phyloP scores from a whole-genome alignment of 2,797 vertebrate species.

The Myotis pilosus region DNA sequence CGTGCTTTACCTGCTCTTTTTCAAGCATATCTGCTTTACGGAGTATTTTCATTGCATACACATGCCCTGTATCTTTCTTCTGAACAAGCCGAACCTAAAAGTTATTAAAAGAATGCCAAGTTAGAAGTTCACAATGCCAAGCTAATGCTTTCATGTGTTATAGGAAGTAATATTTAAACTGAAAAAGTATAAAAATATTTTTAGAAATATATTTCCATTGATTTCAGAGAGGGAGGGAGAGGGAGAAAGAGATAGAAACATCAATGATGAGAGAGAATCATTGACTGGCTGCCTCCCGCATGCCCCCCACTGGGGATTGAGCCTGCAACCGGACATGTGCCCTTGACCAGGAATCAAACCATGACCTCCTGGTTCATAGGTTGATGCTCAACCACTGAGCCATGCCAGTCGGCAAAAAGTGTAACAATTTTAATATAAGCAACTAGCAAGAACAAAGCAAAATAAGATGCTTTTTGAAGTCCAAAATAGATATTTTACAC shows the following conservation, averaged over 20 bases:
- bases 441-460: slow-evolving; percentile 40
- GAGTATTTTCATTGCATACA: slow-evolving; percentile 99
- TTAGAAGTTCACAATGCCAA: slow-evolving; percentile 34
- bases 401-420: not conserved
- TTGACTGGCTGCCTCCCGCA: no score
- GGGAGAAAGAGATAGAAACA: no score
- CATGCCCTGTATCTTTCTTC: slow-evolving; percentile 98
- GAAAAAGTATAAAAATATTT: not conserved
- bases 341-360: no score
- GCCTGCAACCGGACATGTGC: no score
- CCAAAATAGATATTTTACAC: not conserved
- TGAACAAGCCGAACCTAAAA: slow-evolving; percentile 95
- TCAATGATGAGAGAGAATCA: no score
- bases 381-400: no score
- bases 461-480: slow-evolving; percentile 19
- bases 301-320: no score
- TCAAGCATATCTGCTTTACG: slow-evolving; percentile 99
- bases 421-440: slow-evolving; percentile 26
- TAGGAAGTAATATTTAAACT: slow-evolving; percentile 15
- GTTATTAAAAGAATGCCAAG: not conserved
- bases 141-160: not conserved
- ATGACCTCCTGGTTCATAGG: no score
- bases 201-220: no score
- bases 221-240: no score
- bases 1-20: slow-evolving; percentile 93